Evolutionary conservation across 1,140 invertebrate genomes (phyloP), one percentile per base, ranked within the genome.

Genomic region (Ectropis grisescens): DNA sequence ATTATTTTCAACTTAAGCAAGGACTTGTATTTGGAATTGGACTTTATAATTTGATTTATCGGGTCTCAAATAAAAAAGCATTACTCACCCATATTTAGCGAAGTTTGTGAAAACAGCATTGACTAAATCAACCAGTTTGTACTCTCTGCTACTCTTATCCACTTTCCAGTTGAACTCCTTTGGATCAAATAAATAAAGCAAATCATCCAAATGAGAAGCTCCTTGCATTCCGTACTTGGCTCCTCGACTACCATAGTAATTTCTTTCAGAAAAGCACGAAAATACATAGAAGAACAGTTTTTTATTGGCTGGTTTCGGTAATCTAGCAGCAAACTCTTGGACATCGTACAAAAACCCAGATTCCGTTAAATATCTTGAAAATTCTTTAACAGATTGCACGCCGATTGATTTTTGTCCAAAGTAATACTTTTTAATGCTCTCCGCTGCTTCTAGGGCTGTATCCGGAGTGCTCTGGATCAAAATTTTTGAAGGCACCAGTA

Each of bases 91-190:
- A 45, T 69, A 69, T 52, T 83, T 85, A 2, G 83, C 82, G 37
- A 86, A 86, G 33, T 85, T 85, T 0, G 82, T 67, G 57, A 84
- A 81, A 2, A 85, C 22, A 24, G 70, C 78, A 7, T 75, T 82
- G 7, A 78, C 54, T 28, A 75, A 55, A 24, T 71, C 47, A 1
- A 65, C 56, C 55, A 84, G 66, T 28, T 62, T 58, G 25, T 58
- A 60, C 25, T 51, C 45, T 14, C 37, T 40, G 10, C 41, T 45
- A 4, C 41, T 36, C 15, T 40, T 60, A 14, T 42, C 40, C 2
- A 62, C 5, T 1, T 44, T 40, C 8, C 61, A 15, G 11, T 66
- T 52, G 1, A 47, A 27, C 3, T 27, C 19, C 12, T 64, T 60
- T 0, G 49, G 22, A 8, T 60, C 26, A 28, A 74, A 74, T 9